Conservation (phyloP, 23 tunicate species). For the Clavelina lepadiformis region DNA sequence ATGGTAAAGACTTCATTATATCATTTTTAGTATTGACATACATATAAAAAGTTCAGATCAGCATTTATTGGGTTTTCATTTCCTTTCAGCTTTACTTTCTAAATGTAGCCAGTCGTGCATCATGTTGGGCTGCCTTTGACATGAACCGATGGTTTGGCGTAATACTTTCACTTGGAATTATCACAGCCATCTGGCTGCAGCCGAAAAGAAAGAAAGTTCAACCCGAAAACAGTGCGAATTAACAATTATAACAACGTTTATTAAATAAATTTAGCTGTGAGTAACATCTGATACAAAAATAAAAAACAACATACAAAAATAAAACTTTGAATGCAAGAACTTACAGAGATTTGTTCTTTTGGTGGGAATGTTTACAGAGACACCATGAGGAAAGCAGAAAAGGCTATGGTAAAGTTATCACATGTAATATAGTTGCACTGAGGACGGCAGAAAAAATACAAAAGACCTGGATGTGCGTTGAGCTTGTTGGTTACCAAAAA, state of each 20-base stretch:
- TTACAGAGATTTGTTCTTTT: too few relatives aligned
- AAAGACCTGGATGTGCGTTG: not conserved
- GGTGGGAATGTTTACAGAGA: too few relatives aligned
- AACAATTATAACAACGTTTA: not conserved
- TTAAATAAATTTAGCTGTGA: too few relatives aligned
- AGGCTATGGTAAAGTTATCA: too few relatives aligned
- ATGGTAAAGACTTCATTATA: too few relatives aligned
- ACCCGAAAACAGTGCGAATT: not conserved
- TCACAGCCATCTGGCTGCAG: constrained; percentile 12
- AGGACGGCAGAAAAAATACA: constrained; percentile 3
- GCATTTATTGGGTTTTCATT: not conserved
- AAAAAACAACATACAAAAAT: too few relatives aligned
- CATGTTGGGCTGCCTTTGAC: constrained; percentile 57
- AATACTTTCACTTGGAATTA: constrained; percentile 29
- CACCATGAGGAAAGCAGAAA: too few relatives aligned
- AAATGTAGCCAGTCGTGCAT: constrained; percentile 1
- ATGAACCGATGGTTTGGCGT: constrained; percentile 29
- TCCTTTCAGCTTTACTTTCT: constrained; percentile 2
- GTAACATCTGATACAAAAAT: too few relatives aligned
- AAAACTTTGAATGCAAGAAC: too few relatives aligned
- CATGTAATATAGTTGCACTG: not conserved
- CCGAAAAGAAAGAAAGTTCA: not conserved
- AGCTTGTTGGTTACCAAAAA: constrained; percentile 2
- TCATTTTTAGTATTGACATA: too few relatives aligned
- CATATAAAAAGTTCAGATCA: not conserved